Evolutionary conservation across 2,113 vertebrate species (phyloP).

Genomic region (Myotis yumanensis): DNA sequence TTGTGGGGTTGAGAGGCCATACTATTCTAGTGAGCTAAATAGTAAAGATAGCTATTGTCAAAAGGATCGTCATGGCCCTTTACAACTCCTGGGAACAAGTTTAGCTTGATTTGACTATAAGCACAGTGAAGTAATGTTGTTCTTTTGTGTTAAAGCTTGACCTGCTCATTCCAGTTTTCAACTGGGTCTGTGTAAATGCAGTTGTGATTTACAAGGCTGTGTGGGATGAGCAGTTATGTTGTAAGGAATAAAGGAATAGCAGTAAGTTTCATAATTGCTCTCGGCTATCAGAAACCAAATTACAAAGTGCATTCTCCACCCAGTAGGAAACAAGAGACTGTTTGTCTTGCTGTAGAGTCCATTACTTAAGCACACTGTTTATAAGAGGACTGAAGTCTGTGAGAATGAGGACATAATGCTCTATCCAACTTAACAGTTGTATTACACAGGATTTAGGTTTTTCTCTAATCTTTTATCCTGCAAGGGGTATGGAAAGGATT

Average conservation of each 20-base stretch:
- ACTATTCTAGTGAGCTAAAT: slow-evolving; percentile 62
- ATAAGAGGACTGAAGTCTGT: slow-evolving; percentile 20
- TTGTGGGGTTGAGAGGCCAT: slow-evolving; percentile 18
- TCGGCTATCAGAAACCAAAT: slow-evolving; percentile 61
- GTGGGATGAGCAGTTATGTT: slow-evolving; percentile 40
- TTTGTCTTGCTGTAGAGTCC: slow-evolving; percentile 61
- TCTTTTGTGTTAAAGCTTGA: slow-evolving; percentile 56
- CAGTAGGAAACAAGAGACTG: slow-evolving; percentile 60
- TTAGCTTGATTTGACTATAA: slow-evolving; percentile 29
- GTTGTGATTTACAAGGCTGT: slow-evolving; percentile 60
- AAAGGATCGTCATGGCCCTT: slow-evolving; percentile 76
- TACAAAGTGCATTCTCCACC: slow-evolving; percentile 66
- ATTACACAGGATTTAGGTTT: not conserved
- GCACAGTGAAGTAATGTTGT: slow-evolving; percentile 51
- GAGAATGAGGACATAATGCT: slow-evolving; percentile 52
- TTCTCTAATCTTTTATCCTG: slow-evolving; percentile 64
- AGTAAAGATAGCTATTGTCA: slow-evolving; percentile 72
- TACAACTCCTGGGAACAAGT: slow-evolving; percentile 73
- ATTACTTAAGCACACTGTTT: slow-evolving; percentile 58
- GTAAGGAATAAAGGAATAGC: slow-evolving; percentile 28
- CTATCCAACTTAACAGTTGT: not conserved
- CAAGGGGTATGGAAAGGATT: slow-evolving; percentile 26
- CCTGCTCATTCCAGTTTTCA: slow-evolving; percentile 58
- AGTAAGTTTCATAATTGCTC: slow-evolving; percentile 53
- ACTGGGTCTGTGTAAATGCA: not conserved